Evolutionary conservation across 2,113 vertebrate species (phyloP).

Genomic region (Cephalopholis sonnerati): DNA sequence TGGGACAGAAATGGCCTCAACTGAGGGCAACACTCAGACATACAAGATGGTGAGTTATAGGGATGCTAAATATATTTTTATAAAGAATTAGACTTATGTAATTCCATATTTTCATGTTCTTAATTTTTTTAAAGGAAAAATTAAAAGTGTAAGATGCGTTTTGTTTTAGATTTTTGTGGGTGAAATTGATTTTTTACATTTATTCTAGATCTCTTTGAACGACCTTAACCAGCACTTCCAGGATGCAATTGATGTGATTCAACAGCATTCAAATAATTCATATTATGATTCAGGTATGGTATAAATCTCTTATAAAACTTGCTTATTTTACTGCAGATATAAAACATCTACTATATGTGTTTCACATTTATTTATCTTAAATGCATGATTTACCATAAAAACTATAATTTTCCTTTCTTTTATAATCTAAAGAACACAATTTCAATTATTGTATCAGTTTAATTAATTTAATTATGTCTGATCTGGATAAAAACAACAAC

Average conservation of each 20-base stretch:
- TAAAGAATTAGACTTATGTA: not conserved
- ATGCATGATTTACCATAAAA: not conserved
- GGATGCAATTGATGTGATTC: slow-evolving; percentile 95
- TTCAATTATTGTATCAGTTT: not conserved
- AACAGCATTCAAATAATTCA: slow-evolving; percentile 88
- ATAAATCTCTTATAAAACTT: not conserved
- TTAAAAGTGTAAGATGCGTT: not conserved
- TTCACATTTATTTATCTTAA: not conserved
- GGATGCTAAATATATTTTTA: not conserved
- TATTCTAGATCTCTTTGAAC: slow-evolving; percentile 83
- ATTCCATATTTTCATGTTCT: not conserved
- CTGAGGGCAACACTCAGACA: slow-evolving; percentile 52
- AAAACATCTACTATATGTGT: not conserved
- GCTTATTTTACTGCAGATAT: no score
- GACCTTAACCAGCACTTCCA: slow-evolving; percentile 93
- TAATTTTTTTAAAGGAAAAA: not conserved
- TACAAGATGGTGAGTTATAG: slow-evolving; percentile 82
- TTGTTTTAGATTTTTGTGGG: not conserved
- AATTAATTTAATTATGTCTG: not conserved
- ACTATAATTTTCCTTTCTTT: not conserved
- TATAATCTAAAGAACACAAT: not conserved
- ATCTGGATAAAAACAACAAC: not conserved
- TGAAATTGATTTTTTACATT: not conserved
- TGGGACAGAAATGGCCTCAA: slow-evolving; percentile 51
- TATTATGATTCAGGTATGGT: slow-evolving; percentile 81